These are phyloP conservation scores for Notarius quadriscutis DNA, from an alignment of 2,113 vertebrate species.

Conservation along the genomic window DNA sequence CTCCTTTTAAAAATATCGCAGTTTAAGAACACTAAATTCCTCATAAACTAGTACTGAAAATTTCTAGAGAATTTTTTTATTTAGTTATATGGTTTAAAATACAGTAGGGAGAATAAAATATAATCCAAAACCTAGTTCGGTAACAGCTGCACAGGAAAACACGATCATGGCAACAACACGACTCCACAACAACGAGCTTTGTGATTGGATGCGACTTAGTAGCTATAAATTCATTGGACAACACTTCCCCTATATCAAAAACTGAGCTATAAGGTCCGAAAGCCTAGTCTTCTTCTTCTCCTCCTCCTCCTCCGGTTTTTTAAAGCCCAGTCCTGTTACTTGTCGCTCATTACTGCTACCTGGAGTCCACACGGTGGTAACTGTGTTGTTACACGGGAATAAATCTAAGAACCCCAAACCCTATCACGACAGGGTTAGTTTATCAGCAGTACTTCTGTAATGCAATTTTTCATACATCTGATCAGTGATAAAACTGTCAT, in stretches of 20 bases:
- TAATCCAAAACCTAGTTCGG: too few species aligned
- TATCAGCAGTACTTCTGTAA: not conserved
- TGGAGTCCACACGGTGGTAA: not conserved
- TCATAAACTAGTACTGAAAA: too few species aligned
- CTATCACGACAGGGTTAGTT: not conserved
- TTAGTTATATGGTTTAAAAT: not conserved
- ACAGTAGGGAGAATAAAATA: too few species aligned
- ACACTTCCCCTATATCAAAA: too few species aligned
- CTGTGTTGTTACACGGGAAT: too few species aligned
- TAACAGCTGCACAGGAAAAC: too few species aligned
- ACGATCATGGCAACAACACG: not conserved
- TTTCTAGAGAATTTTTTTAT: too few species aligned
- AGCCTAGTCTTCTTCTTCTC: not conserved
- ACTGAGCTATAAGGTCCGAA: too few species aligned
- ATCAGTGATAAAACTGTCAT: too few species aligned
- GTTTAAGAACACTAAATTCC: not conserved
- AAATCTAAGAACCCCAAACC: not conserved
- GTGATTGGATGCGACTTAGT: not conserved
- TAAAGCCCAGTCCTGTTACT: not conserved
- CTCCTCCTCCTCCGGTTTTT: not conserved
- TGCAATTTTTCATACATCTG: too few species aligned
- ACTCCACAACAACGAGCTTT: not conserved
- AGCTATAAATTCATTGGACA: not conserved
- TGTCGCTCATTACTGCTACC: not conserved
- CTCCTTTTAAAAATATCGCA: not conserved